Evolutionary conservation across 2,888 invertebrate genomes (phyloP).

Genomic region (Fragum sueziense): DNA sequence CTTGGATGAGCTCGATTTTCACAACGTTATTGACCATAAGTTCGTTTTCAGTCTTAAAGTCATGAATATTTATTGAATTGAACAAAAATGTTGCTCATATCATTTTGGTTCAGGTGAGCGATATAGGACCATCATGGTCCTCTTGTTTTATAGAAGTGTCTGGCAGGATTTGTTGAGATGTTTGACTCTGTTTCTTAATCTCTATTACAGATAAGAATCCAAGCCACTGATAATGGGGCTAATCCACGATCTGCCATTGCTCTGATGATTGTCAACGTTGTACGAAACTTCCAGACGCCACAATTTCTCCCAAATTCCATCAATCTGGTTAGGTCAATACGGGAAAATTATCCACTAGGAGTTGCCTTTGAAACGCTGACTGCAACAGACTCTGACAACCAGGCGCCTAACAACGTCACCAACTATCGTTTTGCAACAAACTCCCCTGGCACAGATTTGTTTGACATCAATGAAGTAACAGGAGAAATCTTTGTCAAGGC

Average conservation of each 20-base stretch:
- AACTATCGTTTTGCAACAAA: conserved; percentile 45
- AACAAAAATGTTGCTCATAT: too few relatives aligned
- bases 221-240: conserved; percentile 71
- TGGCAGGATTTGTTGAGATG: too few relatives aligned
- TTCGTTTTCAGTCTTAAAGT: too few relatives aligned
- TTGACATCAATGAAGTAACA: conserved; percentile 60
- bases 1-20: too few relatives aligned
- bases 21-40: too few relatives aligned
- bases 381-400: conserved; percentile 70
- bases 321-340: conserved; percentile 40
- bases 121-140: conserved; percentile 5
- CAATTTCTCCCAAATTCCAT: conserved; percentile 36
- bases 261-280: conserved; percentile 66
- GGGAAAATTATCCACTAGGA: conserved; percentile 58
- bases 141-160: conserved; percentile 7
- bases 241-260: conserved; percentile 63
- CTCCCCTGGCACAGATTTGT: conserved; percentile 53
- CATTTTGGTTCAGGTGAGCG: conserved; percentile 6
- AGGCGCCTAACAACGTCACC: conserved; percentile 65
- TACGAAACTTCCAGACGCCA: conserved; percentile 64
- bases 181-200: neutral
- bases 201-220: conserved; percentile 64
- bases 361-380: conserved; percentile 33
- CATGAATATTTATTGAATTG: too few relatives aligned
- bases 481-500: conserved; percentile 66